Evolutionary conservation across 2,888 invertebrate species (phyloP).

Genomic region (Parnassius mnemosyne): DNA sequence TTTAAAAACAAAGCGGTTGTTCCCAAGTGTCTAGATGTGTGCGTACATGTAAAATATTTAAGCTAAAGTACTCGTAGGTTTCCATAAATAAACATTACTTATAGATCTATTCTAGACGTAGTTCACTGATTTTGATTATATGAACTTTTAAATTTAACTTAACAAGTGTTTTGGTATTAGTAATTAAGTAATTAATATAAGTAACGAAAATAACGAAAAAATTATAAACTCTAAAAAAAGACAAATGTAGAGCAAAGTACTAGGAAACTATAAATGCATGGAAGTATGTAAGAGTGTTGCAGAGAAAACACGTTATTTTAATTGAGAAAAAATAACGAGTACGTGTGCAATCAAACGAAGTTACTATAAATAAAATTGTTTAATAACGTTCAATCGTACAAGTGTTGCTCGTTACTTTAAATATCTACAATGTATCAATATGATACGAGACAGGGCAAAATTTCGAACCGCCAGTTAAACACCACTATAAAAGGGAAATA

Average conservation of each 20-base stretch:
- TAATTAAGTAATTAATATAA: background rate
- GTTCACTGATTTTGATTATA: too few species aligned
- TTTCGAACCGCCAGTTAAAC: slow-evolving; percentile 50
- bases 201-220: background rate
- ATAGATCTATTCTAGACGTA: too few species aligned
- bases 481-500: slow-evolving; percentile 56
- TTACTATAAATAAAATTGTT: slow-evolving; percentile 25
- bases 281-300: slow-evolving; percentile 7
- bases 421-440: slow-evolving; percentile 37
- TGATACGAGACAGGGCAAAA: slow-evolving; percentile 37
- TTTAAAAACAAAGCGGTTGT: too few species aligned
- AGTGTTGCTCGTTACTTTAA: slow-evolving; percentile 19
- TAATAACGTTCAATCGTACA: slow-evolving; percentile 8
- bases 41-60: too few species aligned
- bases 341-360: slow-evolving; percentile 23
- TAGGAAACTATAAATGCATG: background rate
- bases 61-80: too few species aligned
- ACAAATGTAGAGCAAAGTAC: background rate
- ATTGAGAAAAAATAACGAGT: slow-evolving; percentile 12
- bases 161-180: too few species aligned
- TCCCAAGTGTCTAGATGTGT: too few species aligned
- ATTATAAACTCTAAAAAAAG: too few species aligned
- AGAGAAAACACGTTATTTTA: slow-evolving; percentile 24
- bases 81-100: too few species aligned
- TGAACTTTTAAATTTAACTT: too few species aligned